Base-by-base conservation (phyloP, 2,888 invertebrate species). In the Thelaira solivaga region DNA sequence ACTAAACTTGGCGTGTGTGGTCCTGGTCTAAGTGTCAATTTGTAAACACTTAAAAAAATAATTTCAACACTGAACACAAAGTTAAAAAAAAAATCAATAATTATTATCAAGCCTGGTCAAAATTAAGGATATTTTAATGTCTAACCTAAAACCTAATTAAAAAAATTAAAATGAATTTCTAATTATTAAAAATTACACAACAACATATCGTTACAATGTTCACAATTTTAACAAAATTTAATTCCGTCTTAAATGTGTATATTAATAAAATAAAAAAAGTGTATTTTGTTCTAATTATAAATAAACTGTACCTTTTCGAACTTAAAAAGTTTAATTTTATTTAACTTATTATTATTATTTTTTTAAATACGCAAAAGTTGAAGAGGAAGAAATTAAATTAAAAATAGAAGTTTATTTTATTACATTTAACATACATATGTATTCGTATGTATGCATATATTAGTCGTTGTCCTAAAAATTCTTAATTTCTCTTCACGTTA, bases 391-490 rank as follows among this genome's bases (percentile, higher is more conserved):
- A 20, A 39, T 41, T 51, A 22, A 11, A 0, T 41, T 51, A 13
- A 51, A 39, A 11, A 22, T 43, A 55, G 16, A 10, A 22, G 22
- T 61, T 59, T 34, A 31, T n/a, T 65, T 39, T n/a, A n/a, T n/a
- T n/a, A n/a, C 13, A 41, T 59, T 51, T 61, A 8, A 55, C 47
- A 24, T 64, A 29, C n/a, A 18, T 51, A 49, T 51, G 18, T 64
- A 45, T 31, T 43, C 67, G 13, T 47, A 13, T 49, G 20, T 49
- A 49, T 64, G 31, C 26, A 59, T 78, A 73, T 73, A 69, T 65
- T 71, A 34, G 55, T 78, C 69, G 78, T 78, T 74, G 78, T 78
- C 64, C 74, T 65, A 65, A 78, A 73, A 74, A 64, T 73, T 78
- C 47, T 47, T 74, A 59, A 11, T 47, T 59, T 59, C 55, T 53